Conservation (phyloP, 2,888 invertebrate genomes). For the Phlogophora meticulosa region DNA sequence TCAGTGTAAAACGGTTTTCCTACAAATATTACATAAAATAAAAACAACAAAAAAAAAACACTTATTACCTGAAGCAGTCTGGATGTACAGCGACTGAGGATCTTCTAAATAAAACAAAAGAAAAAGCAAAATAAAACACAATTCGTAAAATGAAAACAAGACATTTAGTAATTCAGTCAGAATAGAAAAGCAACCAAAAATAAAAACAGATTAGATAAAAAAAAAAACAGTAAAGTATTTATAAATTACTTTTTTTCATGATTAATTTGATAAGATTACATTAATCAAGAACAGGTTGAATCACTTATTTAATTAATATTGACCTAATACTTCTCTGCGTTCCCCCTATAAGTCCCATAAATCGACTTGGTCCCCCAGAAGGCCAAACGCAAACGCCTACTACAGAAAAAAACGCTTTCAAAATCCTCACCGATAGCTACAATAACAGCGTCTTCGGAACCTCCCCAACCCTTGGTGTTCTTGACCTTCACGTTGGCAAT, state of each 20-base stretch:
- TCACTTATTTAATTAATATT: too few species aligned
- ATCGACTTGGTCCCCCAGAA: too few species aligned
- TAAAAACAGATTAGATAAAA: too few species aligned
- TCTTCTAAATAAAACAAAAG: constrained; percentile 78
- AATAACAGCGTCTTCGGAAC: constrained; percentile 67
- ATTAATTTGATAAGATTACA: too few species aligned
- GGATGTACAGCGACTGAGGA: constrained; percentile 78
- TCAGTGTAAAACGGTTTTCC: too few species aligned
- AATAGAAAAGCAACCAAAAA: background rate
- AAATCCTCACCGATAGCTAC: constrained; percentile 79
- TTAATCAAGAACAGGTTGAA: too few species aligned
- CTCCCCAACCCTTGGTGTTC: constrained; percentile 81
- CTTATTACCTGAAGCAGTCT: constrained; percentile 83
- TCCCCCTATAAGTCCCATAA: too few species aligned
- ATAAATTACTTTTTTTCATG: too few species aligned
- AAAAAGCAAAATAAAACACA: constrained; percentile 73
- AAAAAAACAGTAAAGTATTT: background rate
- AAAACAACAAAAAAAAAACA: constrained; percentile 44
- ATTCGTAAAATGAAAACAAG: constrained; percentile 41
- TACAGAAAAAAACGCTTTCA: background rate
- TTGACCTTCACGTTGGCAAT: constrained; percentile 78
- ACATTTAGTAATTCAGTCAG: constrained; percentile 1
- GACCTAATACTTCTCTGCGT: too few species aligned
- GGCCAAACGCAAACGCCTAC: too few species aligned
- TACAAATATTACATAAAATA: constrained; percentile 22